These are phyloP conservation scores for Coleophora deauratella DNA, from an alignment of 2,888 invertebrate species.

Conservation along the genomic window DNA sequence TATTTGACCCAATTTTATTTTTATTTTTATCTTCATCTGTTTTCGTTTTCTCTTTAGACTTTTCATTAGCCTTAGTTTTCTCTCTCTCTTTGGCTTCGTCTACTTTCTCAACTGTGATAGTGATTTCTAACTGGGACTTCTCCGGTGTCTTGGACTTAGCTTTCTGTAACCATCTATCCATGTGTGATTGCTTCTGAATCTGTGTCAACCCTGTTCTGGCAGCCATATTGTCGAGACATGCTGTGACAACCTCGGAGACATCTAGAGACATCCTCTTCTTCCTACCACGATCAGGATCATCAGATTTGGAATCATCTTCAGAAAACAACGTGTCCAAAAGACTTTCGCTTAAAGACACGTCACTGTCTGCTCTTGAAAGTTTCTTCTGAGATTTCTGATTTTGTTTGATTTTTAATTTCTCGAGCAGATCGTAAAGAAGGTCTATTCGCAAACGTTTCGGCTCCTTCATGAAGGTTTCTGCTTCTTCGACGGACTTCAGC, in stretches of 20 bases:
- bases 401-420: slow-evolving; percentile 33
- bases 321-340: slow-evolving; percentile 63
- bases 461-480: slow-evolving; percentile 76
- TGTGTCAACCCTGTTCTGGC: slow-evolving; percentile 65
- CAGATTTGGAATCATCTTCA: slow-evolving; percentile 46
- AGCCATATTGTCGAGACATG: slow-evolving; percentile 65
- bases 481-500: slow-evolving; percentile 84
- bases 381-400: slow-evolving; percentile 33
- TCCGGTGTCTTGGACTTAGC: slow-evolving; percentile 68
- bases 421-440: slow-evolving; percentile 55
- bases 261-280: slow-evolving; percentile 52
- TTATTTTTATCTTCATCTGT: slow-evolving; percentile 22
- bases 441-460: slow-evolving; percentile 73
- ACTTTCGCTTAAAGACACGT: slow-evolving; percentile 63
- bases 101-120: slow-evolving; percentile 10
- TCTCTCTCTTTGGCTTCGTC: slow-evolving; percentile 11
- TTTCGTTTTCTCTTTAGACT: slow-evolving; percentile 14
- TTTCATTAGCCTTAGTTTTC: no score
- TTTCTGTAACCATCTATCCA: slow-evolving; percentile 69
- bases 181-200: slow-evolving; percentile 64
- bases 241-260: slow-evolving; percentile 63
- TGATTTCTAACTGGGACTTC: slow-evolving; percentile 37
- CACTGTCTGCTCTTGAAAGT: slow-evolving; percentile 53
- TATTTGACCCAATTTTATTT: slow-evolving; percentile 22
- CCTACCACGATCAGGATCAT: slow-evolving; percentile 36